These are phyloP conservation scores for Zeugodacus cucurbitae DNA, from an alignment of 1,140 invertebrate species.

Conservation along the genomic window DNA sequence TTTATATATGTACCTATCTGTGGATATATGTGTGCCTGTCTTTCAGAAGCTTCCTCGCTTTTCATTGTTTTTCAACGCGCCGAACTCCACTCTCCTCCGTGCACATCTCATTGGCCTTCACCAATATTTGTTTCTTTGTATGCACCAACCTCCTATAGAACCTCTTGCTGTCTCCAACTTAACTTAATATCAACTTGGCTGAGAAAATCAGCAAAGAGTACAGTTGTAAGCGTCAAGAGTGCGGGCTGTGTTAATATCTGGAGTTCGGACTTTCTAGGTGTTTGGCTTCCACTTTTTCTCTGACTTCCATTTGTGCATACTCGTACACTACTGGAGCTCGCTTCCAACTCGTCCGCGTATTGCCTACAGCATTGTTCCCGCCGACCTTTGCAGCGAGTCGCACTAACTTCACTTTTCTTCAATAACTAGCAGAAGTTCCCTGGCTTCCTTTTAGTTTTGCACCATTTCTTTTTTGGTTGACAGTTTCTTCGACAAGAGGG, in stretches of 20 bases:
- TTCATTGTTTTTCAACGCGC: conserved; percentile 6
- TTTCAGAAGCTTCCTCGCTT: neutral
- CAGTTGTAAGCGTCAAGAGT: neutral
- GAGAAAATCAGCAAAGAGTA: neutral
- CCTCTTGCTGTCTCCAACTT: neutral
- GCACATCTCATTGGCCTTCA: neutral
- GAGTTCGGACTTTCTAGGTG: neutral
- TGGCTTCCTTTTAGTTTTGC: neutral
- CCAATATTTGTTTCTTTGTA: neutral
- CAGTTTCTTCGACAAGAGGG: neutral
- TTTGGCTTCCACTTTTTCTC: neutral
- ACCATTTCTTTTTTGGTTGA: neutral
- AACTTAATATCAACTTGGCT: neutral
- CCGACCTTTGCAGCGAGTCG: neutral
- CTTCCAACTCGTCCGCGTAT: neutral
- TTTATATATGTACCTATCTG: no score
- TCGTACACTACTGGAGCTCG: neutral
- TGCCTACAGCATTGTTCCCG: neutral
- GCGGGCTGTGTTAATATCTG: neutral
- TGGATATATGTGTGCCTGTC: neutral
- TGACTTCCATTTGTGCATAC: neutral
- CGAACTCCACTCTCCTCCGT: neutral
- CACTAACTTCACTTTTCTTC: conserved; percentile 33
- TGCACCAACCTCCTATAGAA: neutral
- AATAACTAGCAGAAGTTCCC: neutral